Percentiles rank a stretch among this genome's conserved stretches.
phyloP scores from a whole-genome alignment of 2,797 vertebrate genomes.

The Oophaga sylvatica region DNA sequence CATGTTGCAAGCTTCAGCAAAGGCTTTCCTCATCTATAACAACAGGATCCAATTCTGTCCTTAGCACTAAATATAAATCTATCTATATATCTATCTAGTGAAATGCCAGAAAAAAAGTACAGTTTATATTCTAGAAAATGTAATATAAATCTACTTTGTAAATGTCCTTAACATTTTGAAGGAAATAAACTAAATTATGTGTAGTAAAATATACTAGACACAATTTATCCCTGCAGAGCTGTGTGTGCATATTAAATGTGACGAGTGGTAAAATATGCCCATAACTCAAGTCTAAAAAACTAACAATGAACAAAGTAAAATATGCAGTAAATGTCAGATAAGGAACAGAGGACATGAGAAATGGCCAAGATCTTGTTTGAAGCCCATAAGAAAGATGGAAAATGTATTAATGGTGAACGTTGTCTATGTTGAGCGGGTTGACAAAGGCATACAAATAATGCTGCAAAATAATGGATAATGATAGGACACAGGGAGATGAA shows the following conservation, averaged over 20 bases:
- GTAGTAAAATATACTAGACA: slow-evolving; percentile 43
- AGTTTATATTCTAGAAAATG: slow-evolving; percentile 30
- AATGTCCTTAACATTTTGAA: slow-evolving; percentile 3
- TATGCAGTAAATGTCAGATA: slow-evolving; percentile 65
- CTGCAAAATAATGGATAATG: slow-evolving; percentile 78
- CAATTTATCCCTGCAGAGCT: slow-evolving; percentile 45
- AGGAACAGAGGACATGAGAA: slow-evolving; percentile 62
- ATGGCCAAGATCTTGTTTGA: slow-evolving; percentile 72
- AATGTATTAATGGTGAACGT: slow-evolving; percentile 74
- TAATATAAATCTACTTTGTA: slow-evolving; percentile 23
- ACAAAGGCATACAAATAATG: slow-evolving; percentile 72
- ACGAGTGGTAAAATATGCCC: slow-evolving; percentile 51
- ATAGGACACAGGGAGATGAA: slow-evolving; percentile 79
- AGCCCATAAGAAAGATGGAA: slow-evolving; percentile 67
- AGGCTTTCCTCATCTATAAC: too few relatives aligned
- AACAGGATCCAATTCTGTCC: too few relatives aligned
- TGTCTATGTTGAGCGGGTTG: slow-evolving; percentile 74
- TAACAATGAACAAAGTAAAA: slow-evolving; percentile 56
- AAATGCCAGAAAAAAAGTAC: slow-evolving; percentile 21
- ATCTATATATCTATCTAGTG: neutral
- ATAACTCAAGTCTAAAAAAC: slow-evolving; percentile 51
- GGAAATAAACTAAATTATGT: slow-evolving; percentile 10
- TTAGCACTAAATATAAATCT: too few relatives aligned
- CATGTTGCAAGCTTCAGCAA: too few relatives aligned
- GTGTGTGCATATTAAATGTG: slow-evolving; percentile 59